Conservation (phyloP, 2,113 vertebrate genomes). For the Tachuris rubrigastra region DNA sequence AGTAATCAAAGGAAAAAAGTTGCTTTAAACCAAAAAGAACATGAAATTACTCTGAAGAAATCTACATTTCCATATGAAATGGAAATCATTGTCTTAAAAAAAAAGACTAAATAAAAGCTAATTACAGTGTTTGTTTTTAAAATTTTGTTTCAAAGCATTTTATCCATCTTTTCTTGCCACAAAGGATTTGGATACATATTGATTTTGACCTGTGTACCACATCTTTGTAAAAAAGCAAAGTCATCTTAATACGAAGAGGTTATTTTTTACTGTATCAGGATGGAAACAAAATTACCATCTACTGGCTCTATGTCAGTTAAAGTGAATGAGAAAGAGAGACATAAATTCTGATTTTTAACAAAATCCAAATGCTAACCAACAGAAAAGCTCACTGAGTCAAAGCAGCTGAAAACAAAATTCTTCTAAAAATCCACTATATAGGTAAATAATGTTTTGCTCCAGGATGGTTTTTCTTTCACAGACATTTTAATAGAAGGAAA, state of each 20-base stretch:
- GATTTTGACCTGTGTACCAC: constrained; percentile 54
- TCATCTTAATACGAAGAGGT: constrained; percentile 64
- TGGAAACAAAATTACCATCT: constrained; percentile 54
- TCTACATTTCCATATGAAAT: constrained; percentile 68
- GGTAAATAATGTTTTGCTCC: not conserved
- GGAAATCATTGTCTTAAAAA: constrained; percentile 67
- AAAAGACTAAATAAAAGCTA: constrained; percentile 70
- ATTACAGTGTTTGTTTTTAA: constrained; percentile 66
- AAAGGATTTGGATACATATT: constrained; percentile 56
- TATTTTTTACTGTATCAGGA: constrained; percentile 65
- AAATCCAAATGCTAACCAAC: constrained; percentile 12
- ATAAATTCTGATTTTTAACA: constrained; percentile 43
- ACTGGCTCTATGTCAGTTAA: constrained; percentile 44
- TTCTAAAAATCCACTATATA: constrained; percentile 10
- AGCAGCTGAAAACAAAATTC: constrained; percentile 44
- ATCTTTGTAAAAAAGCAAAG: constrained; percentile 65
- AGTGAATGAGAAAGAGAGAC: not conserved
- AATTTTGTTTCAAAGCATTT: constrained; percentile 63
- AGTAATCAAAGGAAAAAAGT: constrained; percentile 68
- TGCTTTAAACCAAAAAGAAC: constrained; percentile 69
- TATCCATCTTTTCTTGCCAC: constrained; percentile 51
- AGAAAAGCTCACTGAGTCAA: not conserved
- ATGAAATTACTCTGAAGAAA: constrained; percentile 62
- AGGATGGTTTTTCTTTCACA: not conserved
- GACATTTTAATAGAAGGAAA: not conserved